Percentiles rank a stretch among this genome's conserved stretches.
phyloP scores from a whole-genome alignment of 2,797 vertebrate species.

The Eulemur coronatus region DNA sequence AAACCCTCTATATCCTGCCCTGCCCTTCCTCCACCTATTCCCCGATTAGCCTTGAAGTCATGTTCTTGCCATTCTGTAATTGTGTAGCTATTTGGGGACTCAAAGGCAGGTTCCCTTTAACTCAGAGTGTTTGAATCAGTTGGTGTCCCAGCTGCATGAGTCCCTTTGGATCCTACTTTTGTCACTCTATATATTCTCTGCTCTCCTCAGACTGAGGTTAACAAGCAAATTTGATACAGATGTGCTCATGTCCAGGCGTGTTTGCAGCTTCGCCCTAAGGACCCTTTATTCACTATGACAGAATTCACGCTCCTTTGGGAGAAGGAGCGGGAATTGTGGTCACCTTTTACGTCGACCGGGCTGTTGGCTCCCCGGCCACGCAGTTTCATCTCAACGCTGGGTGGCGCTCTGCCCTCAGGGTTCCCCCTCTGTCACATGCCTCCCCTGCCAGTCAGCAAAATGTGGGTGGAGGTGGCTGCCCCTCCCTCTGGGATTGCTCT shows the following conservation, averaged over 20 bases:
- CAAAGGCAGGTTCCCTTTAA: background rate
- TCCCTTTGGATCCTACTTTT: background rate
- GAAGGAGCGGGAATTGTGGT: background rate
- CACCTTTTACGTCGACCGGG: background rate
- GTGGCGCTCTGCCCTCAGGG: constrained; percentile 76
- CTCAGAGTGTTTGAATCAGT: background rate
- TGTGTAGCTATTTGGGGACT: background rate
- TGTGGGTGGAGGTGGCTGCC: background rate
- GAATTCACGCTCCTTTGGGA: background rate
- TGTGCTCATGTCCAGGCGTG: background rate
- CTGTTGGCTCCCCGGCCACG: background rate
- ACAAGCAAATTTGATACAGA: background rate
- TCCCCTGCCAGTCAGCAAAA: background rate
- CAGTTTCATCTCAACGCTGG: constrained; percentile 77
- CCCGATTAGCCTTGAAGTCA: background rate
- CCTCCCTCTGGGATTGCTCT: background rate
- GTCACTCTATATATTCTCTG: background rate
- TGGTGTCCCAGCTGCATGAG: background rate
- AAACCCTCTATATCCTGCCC: background rate
- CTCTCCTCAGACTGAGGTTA: background rate
- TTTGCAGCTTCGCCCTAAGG: background rate
- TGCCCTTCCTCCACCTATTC: background rate
- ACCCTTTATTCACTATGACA: background rate
- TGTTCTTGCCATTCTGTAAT: background rate
- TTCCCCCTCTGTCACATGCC: background rate